These are phyloP conservation scores for Pentamera pediparva DNA, from an alignment of 53 echinoderm and acorn worm species.

Conservation along the genomic window DNA sequence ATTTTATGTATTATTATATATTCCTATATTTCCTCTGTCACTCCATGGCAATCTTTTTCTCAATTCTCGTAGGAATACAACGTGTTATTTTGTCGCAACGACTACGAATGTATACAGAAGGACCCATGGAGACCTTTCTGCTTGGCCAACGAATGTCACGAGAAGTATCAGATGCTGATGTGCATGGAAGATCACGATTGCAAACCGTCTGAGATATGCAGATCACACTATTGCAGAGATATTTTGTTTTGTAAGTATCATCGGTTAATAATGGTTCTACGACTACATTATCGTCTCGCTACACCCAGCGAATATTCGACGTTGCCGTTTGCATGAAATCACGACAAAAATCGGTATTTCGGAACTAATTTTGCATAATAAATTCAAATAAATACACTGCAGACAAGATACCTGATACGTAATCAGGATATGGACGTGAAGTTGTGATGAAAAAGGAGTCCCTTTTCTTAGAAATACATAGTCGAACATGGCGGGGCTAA, in stretches of 20 bases:
- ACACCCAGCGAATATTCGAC: too few relatives aligned
- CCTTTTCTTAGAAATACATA: too few relatives aligned
- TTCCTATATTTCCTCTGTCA: not conserved
- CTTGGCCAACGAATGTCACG: conserved; percentile 22
- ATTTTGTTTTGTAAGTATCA: conserved; percentile 26
- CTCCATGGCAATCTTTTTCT: not conserved
- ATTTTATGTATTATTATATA: not conserved
- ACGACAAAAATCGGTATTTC: too few relatives aligned
- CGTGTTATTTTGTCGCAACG: conserved; percentile 9
- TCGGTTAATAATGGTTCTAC: too few relatives aligned
- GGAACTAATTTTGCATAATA: too few relatives aligned
- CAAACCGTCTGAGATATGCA: conserved; percentile 15
- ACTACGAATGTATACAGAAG: conserved; percentile 20
- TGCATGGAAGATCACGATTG: conserved; percentile 21
- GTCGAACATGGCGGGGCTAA: too few relatives aligned
- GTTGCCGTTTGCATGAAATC: too few relatives aligned
- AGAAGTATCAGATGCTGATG: conserved; percentile 28
- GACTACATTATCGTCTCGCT: too few relatives aligned
- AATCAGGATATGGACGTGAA: too few relatives aligned
- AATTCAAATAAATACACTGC: too few relatives aligned
- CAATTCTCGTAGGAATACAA: conserved; percentile 19
- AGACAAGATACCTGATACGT: too few relatives aligned
- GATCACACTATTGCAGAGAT: conserved; percentile 29
- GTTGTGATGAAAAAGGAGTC: too few relatives aligned
- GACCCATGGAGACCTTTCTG: conserved; percentile 29